Evolutionary conservation across 2,797 vertebrate species (phyloP).

Genomic region (Emydoidea blandingii): DNA sequence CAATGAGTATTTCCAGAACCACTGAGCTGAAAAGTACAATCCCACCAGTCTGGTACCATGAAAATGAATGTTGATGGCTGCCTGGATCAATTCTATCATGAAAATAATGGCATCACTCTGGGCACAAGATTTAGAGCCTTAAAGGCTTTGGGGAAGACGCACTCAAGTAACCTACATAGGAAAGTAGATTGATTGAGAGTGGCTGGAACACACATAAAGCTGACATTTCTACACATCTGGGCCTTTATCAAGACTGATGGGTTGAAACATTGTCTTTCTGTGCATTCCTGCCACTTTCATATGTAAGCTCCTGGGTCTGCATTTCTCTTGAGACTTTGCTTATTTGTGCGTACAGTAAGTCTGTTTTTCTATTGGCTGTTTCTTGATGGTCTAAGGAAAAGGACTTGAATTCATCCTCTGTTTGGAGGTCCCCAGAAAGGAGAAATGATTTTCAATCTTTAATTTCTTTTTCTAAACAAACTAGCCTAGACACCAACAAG

Average conservation of each 20-base stretch:
- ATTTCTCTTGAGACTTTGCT: constrained; percentile 39
- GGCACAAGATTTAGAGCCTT: constrained; percentile 53
- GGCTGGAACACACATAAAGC: constrained; percentile 47
- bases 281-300: constrained; percentile 34
- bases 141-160: constrained; percentile 52
- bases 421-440: background rate
- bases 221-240: constrained; percentile 37
- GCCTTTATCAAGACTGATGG: constrained; percentile 52
- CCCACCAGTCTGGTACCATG: constrained; percentile 70
- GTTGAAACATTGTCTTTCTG: constrained; percentile 47
- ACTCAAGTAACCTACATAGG: constrained; percentile 46
- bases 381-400: background rate
- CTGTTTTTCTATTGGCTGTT: background rate
- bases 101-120: constrained; percentile 51
- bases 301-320: constrained; percentile 36
- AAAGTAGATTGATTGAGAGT: constrained; percentile 58
- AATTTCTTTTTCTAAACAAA: background rate
- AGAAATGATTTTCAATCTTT: constrained; percentile 21
- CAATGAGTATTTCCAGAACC: constrained; percentile 67
- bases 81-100: constrained; percentile 59
- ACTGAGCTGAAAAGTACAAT: constrained; percentile 71
- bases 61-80: constrained; percentile 70
- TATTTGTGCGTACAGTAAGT: background rate
- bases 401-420: background rate
- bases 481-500: background rate